Evolutionary conservation across 1,140 invertebrate genomes (phyloP), one percentile per base, ranked within the genome.

Genomic region (Pseudomyrmex dendroicus): DNA sequence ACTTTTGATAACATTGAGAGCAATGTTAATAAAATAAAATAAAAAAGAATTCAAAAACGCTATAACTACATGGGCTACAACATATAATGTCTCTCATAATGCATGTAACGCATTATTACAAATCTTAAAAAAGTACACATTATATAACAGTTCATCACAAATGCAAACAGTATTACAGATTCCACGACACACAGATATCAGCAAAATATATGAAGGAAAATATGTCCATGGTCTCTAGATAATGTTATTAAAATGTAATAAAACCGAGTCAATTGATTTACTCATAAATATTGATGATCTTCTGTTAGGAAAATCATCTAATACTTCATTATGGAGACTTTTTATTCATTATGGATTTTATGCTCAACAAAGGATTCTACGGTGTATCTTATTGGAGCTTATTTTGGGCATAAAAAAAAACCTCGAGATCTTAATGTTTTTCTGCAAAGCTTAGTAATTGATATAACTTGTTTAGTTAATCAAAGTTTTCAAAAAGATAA

Each of bases 81-180:
- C 25, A 15, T 12, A 64, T 10, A 64, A 64, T 64, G 12, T 64
- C 0, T 5, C 25, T 46, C 62, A 17, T 1, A 46, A 8, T 15
- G 35, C 62, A 8, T 35, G 62, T 64, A 46, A 64, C 12, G 12
- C 15, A 17, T 64, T 64, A 46, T 17, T 64, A 64, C 17, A 17
- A 46, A 46, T 64, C 9, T 64, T 64, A 3, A 9, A 44, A 2
- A 25, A 63, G 35, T 44, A 44, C 13, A 44, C 62, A 13, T 10
- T 2, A 4, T 9, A 35, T 44, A n/a, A 63, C 2, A 15, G 15
- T 25, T 25, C 25, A n/a, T 9, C 4, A 44, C 22, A 63, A 15
- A 20, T 44, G 20, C 25, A 2, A 63, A 17, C 62, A n/a, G 17
- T 63, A 63, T 63, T 66, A 66, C 63, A 66, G 15, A 66, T 44